Base-by-base conservation (phyloP, 1,140 invertebrate genomes). In the Lerema accius region DNA sequence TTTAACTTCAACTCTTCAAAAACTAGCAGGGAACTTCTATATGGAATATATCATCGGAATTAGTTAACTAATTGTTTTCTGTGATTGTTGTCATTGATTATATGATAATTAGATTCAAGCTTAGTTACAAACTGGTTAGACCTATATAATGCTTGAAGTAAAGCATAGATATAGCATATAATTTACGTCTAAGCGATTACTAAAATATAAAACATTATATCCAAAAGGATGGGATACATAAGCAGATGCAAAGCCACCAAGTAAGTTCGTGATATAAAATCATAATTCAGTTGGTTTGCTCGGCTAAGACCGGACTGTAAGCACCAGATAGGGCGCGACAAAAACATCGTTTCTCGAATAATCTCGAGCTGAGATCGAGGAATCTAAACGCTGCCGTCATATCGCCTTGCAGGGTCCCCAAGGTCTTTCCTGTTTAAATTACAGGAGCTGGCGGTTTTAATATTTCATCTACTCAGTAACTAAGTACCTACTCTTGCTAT, bases 331-430 rank as follows among this genome's bases (percentile, higher is more conserved):
- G 26, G 35, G 11, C 11, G 49, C 16, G 49, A 53, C 37, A 53
- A 53, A 53, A 53, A 53, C 32, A 19, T 32, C 14, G 35, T 19
- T 13, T 39, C 35, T 23, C 32, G 17, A 53, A 40, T 53, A 39
- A 53, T 53, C 49, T 53, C 3, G 19, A 40, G 35, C 49, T 40
- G 49, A 39, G 26, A 50, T 35, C 48, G 26, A 50, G 70, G 69
- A 73, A 73, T 73, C 70, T 67, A 69, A 67, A 65, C 64, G 37
- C 16, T 39, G 64, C 56, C 67, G 50, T 69, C 64, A 62, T 69
- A 73, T 67, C 67, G 49, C 35, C 61, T 72, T 64, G 65, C 65
- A 45, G 43, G 53, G 60, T 69, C 63, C 63, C 70, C 51, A 55
- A 71, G 56, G 66, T 67, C 53, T 60, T n/a, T n/a, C 37, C n/a